Evolutionary conservation across 2,113 vertebrate genomes (phyloP).

Genomic region (Corynorhinus townsendii): DNA sequence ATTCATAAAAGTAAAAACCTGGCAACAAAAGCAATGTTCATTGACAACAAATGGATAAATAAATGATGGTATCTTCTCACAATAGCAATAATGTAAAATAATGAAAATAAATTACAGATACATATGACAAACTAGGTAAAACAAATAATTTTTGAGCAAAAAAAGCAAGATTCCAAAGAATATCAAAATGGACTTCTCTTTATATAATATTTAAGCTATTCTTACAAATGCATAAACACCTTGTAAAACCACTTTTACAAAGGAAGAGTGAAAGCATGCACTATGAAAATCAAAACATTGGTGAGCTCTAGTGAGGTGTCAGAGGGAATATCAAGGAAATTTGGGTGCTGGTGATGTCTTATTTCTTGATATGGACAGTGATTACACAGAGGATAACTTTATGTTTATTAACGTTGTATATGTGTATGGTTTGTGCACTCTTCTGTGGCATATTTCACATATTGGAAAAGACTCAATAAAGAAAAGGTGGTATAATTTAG

Average conservation of each 20-base stretch:
- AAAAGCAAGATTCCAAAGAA: too few relatives aligned
- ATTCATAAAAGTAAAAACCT: too few relatives aligned
- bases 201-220: too few relatives aligned
- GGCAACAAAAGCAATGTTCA: too few relatives aligned
- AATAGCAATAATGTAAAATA: too few relatives aligned
- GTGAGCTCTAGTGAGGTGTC: neutral
- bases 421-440: neutral
- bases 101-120: too few relatives aligned
- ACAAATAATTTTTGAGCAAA: too few relatives aligned
- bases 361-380: neutral
- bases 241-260: neutral
- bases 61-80: too few relatives aligned
- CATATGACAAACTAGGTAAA: too few relatives aligned
- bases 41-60: too few relatives aligned
- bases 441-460: neutral
- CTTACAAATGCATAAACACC: too few relatives aligned
- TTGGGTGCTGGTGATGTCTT: neutral
- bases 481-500: neutral
- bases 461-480: neutral
- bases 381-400: neutral
- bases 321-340: neutral
- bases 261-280: neutral
- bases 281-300: neutral
- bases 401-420: neutral
- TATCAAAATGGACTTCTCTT: too few relatives aligned